phyloP scores from a whole-genome alignment of 2,888 invertebrate genomes.

The Sericinus montela region DNA sequence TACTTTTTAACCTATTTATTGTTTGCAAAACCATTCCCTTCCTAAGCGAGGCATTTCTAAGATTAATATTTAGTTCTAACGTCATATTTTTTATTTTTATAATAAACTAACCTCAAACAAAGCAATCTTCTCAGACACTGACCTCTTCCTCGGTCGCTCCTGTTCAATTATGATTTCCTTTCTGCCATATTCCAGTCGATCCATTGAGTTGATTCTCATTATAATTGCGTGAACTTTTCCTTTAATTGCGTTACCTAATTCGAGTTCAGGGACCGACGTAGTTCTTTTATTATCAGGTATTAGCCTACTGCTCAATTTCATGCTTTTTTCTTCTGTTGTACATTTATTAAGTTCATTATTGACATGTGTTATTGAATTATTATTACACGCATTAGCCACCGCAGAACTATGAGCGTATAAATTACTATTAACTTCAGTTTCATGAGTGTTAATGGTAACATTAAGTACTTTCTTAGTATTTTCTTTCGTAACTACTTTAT shows the following conservation, averaged over 20 bases:
- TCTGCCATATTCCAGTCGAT: conserved; percentile 30
- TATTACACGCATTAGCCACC: too few relatives aligned
- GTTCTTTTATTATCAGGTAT: conserved; percentile 23
- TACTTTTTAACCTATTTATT: too few relatives aligned
- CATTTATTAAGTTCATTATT: neutral
- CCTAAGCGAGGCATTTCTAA: too few relatives aligned
- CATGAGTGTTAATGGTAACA: too few relatives aligned
- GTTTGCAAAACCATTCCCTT: too few relatives aligned
- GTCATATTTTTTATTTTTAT: too few relatives aligned
- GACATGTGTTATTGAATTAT: neutral
- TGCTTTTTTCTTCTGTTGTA: neutral
- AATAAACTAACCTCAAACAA: conserved; percentile 54
- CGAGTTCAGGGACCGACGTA: conserved; percentile 45
- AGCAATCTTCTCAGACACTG: conserved; percentile 57
- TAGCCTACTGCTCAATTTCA: neutral
- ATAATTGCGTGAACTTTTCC: conserved; percentile 46
- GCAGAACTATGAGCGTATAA: too few relatives aligned
- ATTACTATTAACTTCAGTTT: too few relatives aligned
- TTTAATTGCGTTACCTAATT: conserved; percentile 42
- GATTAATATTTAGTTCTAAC: too few relatives aligned
- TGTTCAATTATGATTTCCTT: conserved; percentile 37
- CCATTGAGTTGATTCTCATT: conserved; percentile 43
- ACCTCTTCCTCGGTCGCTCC: conserved; percentile 46
- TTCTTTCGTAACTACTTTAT: too few relatives aligned
- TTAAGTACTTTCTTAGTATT: too few relatives aligned